A percentile compares a stretch with the other conserved stretches of the same genome.
Conservation (phyloP, 2,888 invertebrate genomes). For the Marasmarcha lunaedactyla region DNA sequence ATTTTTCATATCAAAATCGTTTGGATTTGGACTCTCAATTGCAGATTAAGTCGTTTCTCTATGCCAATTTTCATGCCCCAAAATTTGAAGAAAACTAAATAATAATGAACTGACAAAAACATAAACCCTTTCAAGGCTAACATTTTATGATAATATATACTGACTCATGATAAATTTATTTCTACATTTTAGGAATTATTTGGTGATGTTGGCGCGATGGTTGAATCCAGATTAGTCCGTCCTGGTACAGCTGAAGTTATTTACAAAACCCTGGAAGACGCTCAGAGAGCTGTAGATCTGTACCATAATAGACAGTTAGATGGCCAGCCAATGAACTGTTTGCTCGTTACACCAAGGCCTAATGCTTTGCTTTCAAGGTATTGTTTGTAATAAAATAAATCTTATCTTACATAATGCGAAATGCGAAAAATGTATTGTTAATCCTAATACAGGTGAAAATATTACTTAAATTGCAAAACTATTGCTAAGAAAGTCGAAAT, state of each 20-base stretch:
- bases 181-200: constrained; percentile 83
- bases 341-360: constrained; percentile 80
- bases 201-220: constrained; percentile 90
- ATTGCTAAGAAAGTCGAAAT: too few species aligned
- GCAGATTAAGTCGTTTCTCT: too few species aligned
- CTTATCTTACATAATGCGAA: constrained; percentile 1
- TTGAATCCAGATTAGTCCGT: constrained; percentile 85
- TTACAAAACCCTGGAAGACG: constrained; percentile 86
- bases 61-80: too few species aligned
- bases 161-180: too few species aligned
- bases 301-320: constrained; percentile 94
- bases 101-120: too few species aligned
- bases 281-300: constrained; percentile 89
- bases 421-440: too few species aligned
- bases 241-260: constrained; percentile 93
- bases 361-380: constrained; percentile 27
- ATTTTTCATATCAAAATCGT: too few species aligned
- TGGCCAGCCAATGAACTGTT: constrained; percentile 93
- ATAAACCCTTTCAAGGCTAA: too few species aligned
- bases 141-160: too few species aligned
- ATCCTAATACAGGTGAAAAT: neutral
- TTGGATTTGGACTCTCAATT: too few species aligned
- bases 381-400: constrained; percentile 3
- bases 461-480: too few species aligned
- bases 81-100: too few species aligned